phyloP scores from a whole-genome alignment of 2,888 invertebrate species.

The Cheilosia pagana region DNA sequence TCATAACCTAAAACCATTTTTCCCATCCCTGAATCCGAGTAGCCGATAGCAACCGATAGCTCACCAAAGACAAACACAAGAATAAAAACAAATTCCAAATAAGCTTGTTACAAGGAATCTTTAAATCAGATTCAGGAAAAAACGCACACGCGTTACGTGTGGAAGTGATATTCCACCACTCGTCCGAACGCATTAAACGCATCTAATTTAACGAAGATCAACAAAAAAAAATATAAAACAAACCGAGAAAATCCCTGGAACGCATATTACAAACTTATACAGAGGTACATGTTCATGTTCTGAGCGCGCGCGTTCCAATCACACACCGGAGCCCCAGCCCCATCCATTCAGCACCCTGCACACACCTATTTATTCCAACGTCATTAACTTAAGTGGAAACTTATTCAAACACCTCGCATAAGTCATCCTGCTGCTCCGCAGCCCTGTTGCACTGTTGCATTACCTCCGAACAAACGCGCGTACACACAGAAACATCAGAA shows the following conservation, averaged over 20 bases:
- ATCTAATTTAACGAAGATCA: constrained; percentile 53
- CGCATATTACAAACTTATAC: constrained; percentile 36
- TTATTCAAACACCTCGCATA: constrained; percentile 75
- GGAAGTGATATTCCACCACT: constrained; percentile 54
- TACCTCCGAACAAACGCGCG: constrained; percentile 19
- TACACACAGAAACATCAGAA: constrained; percentile 2
- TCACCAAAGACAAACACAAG: constrained; percentile 38
- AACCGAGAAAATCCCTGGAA: constrained; percentile 53
- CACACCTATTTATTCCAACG: constrained; percentile 69
- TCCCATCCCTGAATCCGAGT: too few relatives aligned
- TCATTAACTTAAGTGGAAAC: constrained; percentile 75
- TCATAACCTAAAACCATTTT: too few relatives aligned
- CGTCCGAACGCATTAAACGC: constrained; percentile 58
- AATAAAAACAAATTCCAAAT: constrained; percentile 49
- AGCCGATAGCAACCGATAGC: constrained; percentile 3
- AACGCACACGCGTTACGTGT: constrained; percentile 54
- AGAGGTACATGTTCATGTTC: constrained; percentile 65
- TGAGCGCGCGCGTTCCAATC: constrained; percentile 66
- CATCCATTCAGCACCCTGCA: constrained; percentile 68
- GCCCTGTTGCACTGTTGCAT: constrained; percentile 10
- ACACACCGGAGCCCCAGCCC: constrained; percentile 43
- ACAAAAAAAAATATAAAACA: constrained; percentile 17
- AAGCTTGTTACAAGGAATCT: constrained; percentile 54
- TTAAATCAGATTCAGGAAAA: constrained; percentile 37
- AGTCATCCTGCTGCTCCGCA: constrained; percentile 56